phyloP scores from a whole-genome alignment of 2,113 vertebrate genomes.

The Pseudorasbora parva region DNA sequence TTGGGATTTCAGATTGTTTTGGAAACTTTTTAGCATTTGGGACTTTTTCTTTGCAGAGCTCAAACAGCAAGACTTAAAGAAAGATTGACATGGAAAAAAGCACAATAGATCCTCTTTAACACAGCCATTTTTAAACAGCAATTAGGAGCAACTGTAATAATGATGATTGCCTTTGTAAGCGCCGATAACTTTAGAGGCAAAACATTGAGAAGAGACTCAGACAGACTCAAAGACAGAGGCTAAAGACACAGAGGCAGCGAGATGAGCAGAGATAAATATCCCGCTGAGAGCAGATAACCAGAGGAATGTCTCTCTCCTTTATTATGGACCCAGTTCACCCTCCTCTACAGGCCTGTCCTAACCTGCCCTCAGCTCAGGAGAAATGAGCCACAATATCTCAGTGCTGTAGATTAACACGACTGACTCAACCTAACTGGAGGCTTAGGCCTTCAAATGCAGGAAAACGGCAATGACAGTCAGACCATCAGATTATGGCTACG shows the following conservation, averaged over 20 bases:
- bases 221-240: slow-evolving; percentile 3
- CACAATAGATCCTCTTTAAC: too few relatives aligned
- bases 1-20: too few relatives aligned
- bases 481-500: neutral
- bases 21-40: too few relatives aligned
- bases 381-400: slow-evolving; percentile 40
- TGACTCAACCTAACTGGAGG: slow-evolving; percentile 1
- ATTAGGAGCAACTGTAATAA: neutral
- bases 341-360: slow-evolving; percentile 28
- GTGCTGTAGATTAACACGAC: slow-evolving; percentile 40
- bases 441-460: slow-evolving; percentile 12
- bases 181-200: neutral
- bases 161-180: neutral
- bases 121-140: neutral
- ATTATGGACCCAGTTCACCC: slow-evolving; percentile 23
- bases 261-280: slow-evolving; percentile 56
- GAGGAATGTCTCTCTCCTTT: slow-evolving; percentile 54
- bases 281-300: slow-evolving; percentile 50
- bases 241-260: slow-evolving; percentile 10
- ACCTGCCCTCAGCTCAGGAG: slow-evolving; percentile 44
- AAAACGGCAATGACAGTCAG: neutral
- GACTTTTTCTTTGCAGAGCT: too few relatives aligned
- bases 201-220: neutral
- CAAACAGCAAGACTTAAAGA: too few relatives aligned
- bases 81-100: too few relatives aligned